Base-by-base conservation (phyloP, 2,113 vertebrate genomes). In the Eublepharis macularius region DNA sequence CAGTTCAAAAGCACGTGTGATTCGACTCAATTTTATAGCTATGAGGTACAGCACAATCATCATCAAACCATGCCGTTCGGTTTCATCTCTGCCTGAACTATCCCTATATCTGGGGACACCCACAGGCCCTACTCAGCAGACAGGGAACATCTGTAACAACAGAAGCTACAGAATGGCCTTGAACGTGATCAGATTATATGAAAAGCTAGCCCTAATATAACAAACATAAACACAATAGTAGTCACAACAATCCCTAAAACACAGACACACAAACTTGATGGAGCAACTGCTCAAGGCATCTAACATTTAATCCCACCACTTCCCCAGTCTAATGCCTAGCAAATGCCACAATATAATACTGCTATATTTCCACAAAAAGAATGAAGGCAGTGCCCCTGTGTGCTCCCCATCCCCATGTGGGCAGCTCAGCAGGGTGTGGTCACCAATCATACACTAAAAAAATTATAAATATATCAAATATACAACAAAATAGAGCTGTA, bases 381-480 rank as follows among this genome's bases (percentile, higher is more conserved):
- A 93, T 83, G 32, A 87, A 89, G 85, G 86, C 36, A 41, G 1
- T 21, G 78, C 32, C 86, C 82, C 76, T 90, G 87, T 39, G 84
- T 43, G 83, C 80, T 32, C 80, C 39, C 87, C 87, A 76, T 60
- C 4, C 11, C 0, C 47, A 32, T 43, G 0, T 68, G 88, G 91
- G 84, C 54, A 76, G 47, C 13, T 13, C 24, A 80, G 70, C 12
- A 49, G 79, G 86, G 87, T 39, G 47, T 14, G 36, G 81, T 70
- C 92, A 89, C 94, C 86, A 86, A 73, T 82, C 86, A 86, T 90
- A 26, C 85, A 93, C 87, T n/a, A 93, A 93, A 96, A n/a, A 96
- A 98, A 97, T 94, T 96, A 96, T 96, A 97, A 97, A 96, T 96
- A 93, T 92, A 95, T 96, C 96, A 94, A 95, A 96, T 97, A 95